Evolutionary conservation across 2,888 invertebrate species (phyloP).

Genomic region (Idaea biselata): DNA sequence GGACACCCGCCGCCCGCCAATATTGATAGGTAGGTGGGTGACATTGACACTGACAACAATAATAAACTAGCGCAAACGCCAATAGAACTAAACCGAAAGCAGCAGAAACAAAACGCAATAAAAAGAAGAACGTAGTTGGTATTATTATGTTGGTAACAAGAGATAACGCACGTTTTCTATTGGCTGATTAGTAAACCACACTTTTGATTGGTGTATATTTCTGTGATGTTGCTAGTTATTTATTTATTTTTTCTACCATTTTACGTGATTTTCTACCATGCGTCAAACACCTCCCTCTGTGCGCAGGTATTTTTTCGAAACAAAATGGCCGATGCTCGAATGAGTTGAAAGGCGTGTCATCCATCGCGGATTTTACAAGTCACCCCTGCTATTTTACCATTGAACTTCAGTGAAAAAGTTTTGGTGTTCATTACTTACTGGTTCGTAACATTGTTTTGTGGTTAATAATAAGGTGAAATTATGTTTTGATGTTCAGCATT

Average conservation of each 20-base stretch:
- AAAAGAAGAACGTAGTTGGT: not conserved
- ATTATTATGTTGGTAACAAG: not conserved
- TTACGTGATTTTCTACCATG: not conserved
- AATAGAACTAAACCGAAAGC: not conserved
- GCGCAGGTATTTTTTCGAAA: constrained; percentile 34
- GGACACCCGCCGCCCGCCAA: not conserved
- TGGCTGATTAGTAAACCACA: not conserved
- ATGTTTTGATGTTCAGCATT: constrained; percentile 66
- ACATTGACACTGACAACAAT: not conserved
- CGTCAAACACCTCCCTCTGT: not conserved
- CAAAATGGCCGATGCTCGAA: constrained; percentile 73
- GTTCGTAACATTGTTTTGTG: constrained; percentile 80
- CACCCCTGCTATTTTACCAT: constrained; percentile 56
- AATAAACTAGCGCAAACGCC: not conserved
- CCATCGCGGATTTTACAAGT: constrained; percentile 63
- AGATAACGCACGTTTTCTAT: not conserved
- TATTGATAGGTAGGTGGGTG: not conserved
- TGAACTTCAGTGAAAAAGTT: constrained; percentile 75
- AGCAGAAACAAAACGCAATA: not conserved
- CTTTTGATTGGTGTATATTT: not conserved
- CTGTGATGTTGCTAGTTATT: not conserved
- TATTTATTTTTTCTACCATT: not conserved
- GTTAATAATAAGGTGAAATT: constrained; percentile 73
- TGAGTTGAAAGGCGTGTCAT: constrained; percentile 63
- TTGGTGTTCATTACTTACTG: constrained; percentile 73